Evolutionary conservation across 2,888 invertebrate genomes (phyloP).

Genomic region (Synanthedon andrenaeformis): DNA sequence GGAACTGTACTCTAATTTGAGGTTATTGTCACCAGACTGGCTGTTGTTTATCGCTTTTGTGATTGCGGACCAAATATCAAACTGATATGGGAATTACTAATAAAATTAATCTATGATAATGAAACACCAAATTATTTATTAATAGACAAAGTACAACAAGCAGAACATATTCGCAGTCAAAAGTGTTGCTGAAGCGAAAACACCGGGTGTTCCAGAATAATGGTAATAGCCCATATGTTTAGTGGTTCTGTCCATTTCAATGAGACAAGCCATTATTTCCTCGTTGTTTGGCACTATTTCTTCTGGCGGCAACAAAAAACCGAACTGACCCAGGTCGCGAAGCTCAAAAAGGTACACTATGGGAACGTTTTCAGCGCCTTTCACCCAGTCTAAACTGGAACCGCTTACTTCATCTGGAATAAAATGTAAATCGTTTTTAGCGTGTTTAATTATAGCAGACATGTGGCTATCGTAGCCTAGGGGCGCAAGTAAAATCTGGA

Average conservation of each 20-base stretch:
- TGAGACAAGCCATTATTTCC: slow-evolving; percentile 49
- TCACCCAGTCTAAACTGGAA: slow-evolving; percentile 68
- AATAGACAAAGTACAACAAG: too few species aligned
- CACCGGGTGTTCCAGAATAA: slow-evolving; percentile 10
- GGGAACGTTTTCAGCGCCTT: slow-evolving; percentile 59
- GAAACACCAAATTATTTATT: neutral
- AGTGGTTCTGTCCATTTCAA: slow-evolving; percentile 36
- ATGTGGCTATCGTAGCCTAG: too few species aligned
- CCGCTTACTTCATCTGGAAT: slow-evolving; percentile 48
- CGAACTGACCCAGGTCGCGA: slow-evolving; percentile 62
- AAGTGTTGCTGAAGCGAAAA: slow-evolving; percentile 2
- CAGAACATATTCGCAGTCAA: slow-evolving; percentile 1
- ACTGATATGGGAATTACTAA: neutral
- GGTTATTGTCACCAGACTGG: too few species aligned
- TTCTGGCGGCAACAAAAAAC: slow-evolving; percentile 63
- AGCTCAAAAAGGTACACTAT: slow-evolving; percentile 70
- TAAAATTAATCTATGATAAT: neutral
- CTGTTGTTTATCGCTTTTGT: too few species aligned
- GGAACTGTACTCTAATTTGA: too few species aligned
- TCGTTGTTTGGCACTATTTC: slow-evolving; percentile 57
- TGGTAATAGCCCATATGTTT: slow-evolving; percentile 23
- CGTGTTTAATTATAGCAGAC: neutral
- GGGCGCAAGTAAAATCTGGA: too few species aligned
- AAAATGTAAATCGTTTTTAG: neutral
- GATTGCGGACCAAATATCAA: too few species aligned